Base-by-base conservation (phyloP, 2,888 invertebrate genomes). In the Endomychus coccineus region DNA sequence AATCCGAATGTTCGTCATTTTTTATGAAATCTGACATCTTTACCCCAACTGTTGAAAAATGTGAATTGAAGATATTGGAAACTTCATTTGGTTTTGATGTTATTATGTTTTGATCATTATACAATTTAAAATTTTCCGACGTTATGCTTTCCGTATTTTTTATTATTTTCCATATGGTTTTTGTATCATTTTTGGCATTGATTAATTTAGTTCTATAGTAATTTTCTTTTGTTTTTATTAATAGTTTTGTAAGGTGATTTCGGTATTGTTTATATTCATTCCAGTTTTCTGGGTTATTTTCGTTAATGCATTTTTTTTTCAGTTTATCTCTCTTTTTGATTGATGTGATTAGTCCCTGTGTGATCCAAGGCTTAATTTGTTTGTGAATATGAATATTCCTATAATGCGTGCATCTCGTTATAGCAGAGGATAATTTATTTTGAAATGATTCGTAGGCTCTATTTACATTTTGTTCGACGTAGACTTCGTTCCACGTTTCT, bases 251-350 rank as follows among this genome's bases (percentile, higher is more conserved):
- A n/a, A 27, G 27, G 15, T 16, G 10, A 27, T 27, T 27, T 3
- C 27, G 14, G 16, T 27, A 13, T 10, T 12, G 9, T 10, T 15
- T 27, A 27, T 27, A 27, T 10, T 27, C 16, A 16, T 27, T 16
- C 11, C 15, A 27, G 16, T 16, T 15, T n/a, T 27, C 27, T 11
- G 27, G 27, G 15, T 22, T 33, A 13, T 24, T 4, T 33, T 33
- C 24, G 9, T 13, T 24, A 24, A 14, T 23, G 24, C 19, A 22
- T 22, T 33, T 33, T 24, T 22, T 33, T 16, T 33, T 24, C 9
- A 32, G 17, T 3, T 32, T 32, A 21, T 32, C 32, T 32, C 32
- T 19, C 13, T 19, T 32, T 19, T 16, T 22, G 11, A 32, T 32
- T 16, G 32, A 32, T 10, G 6, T 11, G 4, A 32, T 22, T 12